Conservation (phyloP, 1,140 invertebrate species). For the Heterodera schachtii region DNA sequence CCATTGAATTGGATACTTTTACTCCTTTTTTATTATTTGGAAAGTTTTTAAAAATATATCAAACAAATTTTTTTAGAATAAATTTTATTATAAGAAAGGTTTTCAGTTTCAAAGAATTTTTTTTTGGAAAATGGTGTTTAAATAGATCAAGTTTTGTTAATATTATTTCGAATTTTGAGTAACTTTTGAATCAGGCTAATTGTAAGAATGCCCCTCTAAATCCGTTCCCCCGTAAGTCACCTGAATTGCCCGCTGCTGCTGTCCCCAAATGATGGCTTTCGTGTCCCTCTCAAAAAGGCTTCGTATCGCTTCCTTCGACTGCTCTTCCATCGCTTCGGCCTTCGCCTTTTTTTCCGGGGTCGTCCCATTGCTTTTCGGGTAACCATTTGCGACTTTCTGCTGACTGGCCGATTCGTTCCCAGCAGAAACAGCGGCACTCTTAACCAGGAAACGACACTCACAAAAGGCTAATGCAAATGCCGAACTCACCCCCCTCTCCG, state of each 20-base stretch:
- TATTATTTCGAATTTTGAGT: too few relatives aligned
- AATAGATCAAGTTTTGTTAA: too few relatives aligned
- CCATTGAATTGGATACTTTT: too few relatives aligned
- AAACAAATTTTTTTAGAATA: too few relatives aligned
- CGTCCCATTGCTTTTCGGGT: slow-evolving; percentile 16
- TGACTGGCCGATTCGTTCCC: background rate
- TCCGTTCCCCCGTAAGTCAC: slow-evolving; percentile 7
- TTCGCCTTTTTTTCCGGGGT: slow-evolving; percentile 11
- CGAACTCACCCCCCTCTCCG: slow-evolving; percentile 71
- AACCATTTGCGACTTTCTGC: slow-evolving; percentile 15
- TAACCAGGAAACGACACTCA: background rate
- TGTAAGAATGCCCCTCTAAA: too few relatives aligned
- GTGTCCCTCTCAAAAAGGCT: slow-evolving; percentile 80
- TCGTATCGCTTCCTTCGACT: slow-evolving; percentile 19
- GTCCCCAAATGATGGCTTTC: slow-evolving; percentile 96
- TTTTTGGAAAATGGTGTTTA: too few relatives aligned
- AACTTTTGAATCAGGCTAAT: too few relatives aligned
- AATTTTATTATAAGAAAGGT: too few relatives aligned
- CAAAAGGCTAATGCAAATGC: background rate
- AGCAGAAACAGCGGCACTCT: background rate
- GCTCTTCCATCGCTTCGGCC: background rate
- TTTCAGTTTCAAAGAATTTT: too few relatives aligned
- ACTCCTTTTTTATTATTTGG: too few relatives aligned
- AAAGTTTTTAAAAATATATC: too few relatives aligned
- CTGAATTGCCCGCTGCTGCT: slow-evolving; percentile 96